Conservation (phyloP, 1,140 invertebrate genomes). For the Bradysia coprophila region DNA sequence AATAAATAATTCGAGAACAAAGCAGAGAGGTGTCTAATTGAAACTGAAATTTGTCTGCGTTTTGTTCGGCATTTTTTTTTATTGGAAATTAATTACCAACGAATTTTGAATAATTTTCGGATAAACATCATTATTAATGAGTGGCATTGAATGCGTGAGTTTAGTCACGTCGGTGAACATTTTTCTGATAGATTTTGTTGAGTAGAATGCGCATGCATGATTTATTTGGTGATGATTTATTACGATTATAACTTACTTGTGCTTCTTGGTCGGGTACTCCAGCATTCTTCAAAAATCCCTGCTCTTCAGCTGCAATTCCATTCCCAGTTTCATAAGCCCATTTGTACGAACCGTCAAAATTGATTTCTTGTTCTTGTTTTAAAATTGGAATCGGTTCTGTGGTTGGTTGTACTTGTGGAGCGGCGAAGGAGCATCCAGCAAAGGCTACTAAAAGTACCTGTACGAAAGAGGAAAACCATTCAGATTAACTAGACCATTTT, state of each 20-base stretch:
- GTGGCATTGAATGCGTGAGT: too few relatives aligned
- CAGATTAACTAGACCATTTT: background rate
- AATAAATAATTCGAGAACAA: too few relatives aligned
- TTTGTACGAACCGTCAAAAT: slow-evolving; percentile 45
- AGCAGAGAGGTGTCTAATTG: too few relatives aligned
- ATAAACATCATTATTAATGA: too few relatives aligned
- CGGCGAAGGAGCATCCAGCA: slow-evolving; percentile 23
- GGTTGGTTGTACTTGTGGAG: slow-evolving; percentile 23
- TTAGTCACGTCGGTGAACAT: too few relatives aligned
- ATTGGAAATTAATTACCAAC: too few relatives aligned
- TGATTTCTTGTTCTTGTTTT: slow-evolving; percentile 36
- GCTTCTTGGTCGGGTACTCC: slow-evolving; percentile 37
- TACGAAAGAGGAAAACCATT: background rate
- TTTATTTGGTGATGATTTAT: background rate
- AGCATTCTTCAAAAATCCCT: slow-evolving; percentile 46
- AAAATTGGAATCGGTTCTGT: slow-evolving; percentile 37
- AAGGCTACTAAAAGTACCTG: slow-evolving; percentile 4
- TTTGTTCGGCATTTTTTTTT: too few relatives aligned
- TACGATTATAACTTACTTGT: slow-evolving; percentile 15
- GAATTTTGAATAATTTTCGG: too few relatives aligned
- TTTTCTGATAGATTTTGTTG: too few relatives aligned
- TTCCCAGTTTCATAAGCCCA: slow-evolving; percentile 43
- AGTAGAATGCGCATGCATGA: too few relatives aligned
- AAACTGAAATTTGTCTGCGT: too few relatives aligned
- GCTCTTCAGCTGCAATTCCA: slow-evolving; percentile 43